These are phyloP conservation scores for Smutsia temminckii DNA, from an alignment of 2,797 vertebrate genomes.

Conservation along the genomic window DNA sequence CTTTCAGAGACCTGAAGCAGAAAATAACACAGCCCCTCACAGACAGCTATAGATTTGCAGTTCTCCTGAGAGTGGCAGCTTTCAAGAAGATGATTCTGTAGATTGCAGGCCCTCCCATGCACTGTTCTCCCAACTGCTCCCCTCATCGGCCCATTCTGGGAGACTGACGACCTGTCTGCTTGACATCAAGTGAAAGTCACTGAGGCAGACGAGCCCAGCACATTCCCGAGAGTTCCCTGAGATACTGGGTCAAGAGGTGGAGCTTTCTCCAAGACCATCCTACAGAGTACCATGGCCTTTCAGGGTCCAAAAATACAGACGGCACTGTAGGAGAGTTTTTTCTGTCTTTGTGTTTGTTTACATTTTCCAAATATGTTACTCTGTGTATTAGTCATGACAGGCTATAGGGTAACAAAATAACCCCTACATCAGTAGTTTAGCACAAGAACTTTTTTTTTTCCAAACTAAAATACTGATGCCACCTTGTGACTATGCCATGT, in stretches of 20 bases:
- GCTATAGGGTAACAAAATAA: neutral
- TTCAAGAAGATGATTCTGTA: accelerated
- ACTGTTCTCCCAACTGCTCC: neutral
- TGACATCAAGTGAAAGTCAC: neutral
- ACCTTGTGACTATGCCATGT: neutral
- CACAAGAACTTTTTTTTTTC: neutral
- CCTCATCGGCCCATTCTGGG: neutral
- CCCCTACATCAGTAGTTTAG: neutral
- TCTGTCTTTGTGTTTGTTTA: neutral
- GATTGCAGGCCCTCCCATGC: neutral
- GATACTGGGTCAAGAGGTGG: neutral
- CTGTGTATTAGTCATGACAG: neutral
- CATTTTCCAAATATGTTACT: neutral
- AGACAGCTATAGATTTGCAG: neutral
- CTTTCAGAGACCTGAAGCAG: neutral
- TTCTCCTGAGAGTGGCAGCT: neutral
- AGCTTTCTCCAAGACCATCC: neutral
- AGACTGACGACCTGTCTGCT: neutral
- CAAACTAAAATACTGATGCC: neutral
- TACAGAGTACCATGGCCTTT: accelerated
- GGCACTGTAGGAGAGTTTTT: neutral
- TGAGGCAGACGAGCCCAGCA: neutral
- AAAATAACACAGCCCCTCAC: neutral
- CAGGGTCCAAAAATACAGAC: neutral
- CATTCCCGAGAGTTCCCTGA: neutral